phyloP scores from a whole-genome alignment of 2,888 invertebrate species.

The Nomada lathburiana region DNA sequence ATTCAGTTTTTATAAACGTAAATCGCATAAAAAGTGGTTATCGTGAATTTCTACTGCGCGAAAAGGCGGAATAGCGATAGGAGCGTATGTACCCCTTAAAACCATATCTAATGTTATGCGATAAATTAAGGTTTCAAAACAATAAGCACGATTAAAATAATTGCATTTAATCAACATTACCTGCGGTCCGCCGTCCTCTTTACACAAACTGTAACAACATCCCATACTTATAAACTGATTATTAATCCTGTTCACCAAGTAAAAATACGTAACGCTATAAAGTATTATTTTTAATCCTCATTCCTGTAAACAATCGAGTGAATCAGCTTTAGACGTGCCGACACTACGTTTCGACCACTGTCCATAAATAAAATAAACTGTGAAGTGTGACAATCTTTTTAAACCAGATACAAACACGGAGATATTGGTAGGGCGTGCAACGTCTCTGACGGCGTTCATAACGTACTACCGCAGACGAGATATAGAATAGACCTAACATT shows the following conservation, averaged over 20 bases:
- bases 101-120: constrained; percentile 31
- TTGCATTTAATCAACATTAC: constrained; percentile 82
- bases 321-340: constrained; percentile 70
- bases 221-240: constrained; percentile 73
- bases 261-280: constrained; percentile 36
- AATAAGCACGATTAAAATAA: constrained; percentile 13
- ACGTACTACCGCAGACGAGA: constrained; percentile 23
- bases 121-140: constrained; percentile 57
- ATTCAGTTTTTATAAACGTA: not conserved
- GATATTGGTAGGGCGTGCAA: constrained; percentile 5
- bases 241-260: constrained; percentile 25
- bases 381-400: constrained; percentile 37
- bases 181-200: constrained; percentile 89
- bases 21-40: not conserved
- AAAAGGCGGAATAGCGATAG: not conserved
- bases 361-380: constrained; percentile 52
- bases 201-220: constrained; percentile 89
- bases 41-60: not conserved
- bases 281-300: constrained; percentile 62
- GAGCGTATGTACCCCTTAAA: constrained; percentile 1
- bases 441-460: constrained; percentile 32
- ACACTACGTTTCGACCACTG: constrained; percentile 46
- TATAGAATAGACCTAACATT: too few relatives aligned
- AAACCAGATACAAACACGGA: constrained; percentile 50
- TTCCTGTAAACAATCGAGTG: constrained; percentile 72